Percentiles rank a stretch among this genome's conserved stretches.
Conservation (phyloP, 2,888 invertebrate species). For the Acronicta leporina region DNA sequence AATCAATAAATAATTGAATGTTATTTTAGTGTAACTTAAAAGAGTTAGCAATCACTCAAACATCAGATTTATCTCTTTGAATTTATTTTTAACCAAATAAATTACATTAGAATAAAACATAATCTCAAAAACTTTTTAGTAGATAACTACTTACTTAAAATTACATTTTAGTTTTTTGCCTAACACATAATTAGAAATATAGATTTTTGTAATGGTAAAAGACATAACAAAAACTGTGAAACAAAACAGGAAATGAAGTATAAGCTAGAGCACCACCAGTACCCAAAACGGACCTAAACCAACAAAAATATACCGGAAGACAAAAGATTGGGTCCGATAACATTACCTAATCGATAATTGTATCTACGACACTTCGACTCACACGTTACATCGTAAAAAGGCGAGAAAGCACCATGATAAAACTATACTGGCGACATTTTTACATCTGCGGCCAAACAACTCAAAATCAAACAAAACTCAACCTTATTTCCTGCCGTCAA, state of each 20-base stretch:
- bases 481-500: slow-evolving; percentile 48
- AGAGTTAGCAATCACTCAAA: no score
- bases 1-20: no score
- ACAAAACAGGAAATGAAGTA: slow-evolving; percentile 71
- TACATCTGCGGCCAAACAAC: slow-evolving; percentile 7
- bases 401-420: slow-evolving; percentile 88
- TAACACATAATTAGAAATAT: no score
- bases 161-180: no score
- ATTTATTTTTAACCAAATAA: no score
- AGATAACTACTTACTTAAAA: no score
- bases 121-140: no score
- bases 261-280: slow-evolving; percentile 72
- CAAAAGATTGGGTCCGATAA: slow-evolving; percentile 85
- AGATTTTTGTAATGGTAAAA: background rate
- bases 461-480: slow-evolving; percentile 33
- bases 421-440: slow-evolving; percentile 72
- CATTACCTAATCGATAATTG: slow-evolving; percentile 89
- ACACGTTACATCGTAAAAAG: slow-evolving; percentile 87
- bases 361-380: slow-evolving; percentile 87
- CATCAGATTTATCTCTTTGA: no score
- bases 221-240: slow-evolving; percentile 40
- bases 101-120: no score
- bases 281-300: slow-evolving; percentile 80
- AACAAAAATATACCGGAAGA: slow-evolving; percentile 87
- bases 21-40: no score